phyloP scores from a whole-genome alignment of 2,113 vertebrate genomes.

The Lontra canadensis region DNA sequence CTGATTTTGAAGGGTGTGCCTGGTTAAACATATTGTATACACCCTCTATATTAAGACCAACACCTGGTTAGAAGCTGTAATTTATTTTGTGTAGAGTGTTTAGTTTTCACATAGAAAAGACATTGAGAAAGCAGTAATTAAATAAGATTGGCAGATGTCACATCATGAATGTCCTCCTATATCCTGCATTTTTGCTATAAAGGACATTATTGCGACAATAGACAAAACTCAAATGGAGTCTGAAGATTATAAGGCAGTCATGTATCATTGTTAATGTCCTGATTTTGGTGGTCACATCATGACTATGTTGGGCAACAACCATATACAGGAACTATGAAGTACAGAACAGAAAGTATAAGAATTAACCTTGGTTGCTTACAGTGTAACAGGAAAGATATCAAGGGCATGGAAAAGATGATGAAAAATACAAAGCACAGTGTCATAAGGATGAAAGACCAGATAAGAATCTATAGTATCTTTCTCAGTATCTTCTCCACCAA shows the following conservation, averaged over 20 bases:
- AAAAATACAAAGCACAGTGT: not conserved
- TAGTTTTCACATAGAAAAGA: slow-evolving; percentile 27
- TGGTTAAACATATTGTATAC: slow-evolving; percentile 72
- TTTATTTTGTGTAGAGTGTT: slow-evolving; percentile 57
- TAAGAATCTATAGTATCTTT: not conserved
- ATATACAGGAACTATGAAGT: not conserved
- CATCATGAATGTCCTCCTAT: not conserved
- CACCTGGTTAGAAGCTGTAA: slow-evolving; percentile 37
- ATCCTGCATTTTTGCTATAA: not conserved
- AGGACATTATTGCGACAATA: not conserved
- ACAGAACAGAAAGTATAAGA: not conserved
- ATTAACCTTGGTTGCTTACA: not conserved
- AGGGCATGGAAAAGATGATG: not conserved
- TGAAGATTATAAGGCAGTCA: not conserved
- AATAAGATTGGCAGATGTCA: not conserved
- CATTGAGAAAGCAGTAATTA: not conserved
- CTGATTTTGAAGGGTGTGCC: slow-evolving; percentile 76
- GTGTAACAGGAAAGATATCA: not conserved
- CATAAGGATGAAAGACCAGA: not conserved
- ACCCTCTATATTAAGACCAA: slow-evolving; percentile 64
- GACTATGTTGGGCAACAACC: not conserved
- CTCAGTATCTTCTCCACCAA: not conserved
- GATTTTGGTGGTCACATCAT: not conserved
- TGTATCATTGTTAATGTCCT: not conserved
- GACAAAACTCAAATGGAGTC: not conserved